A percentile compares a stretch with the other conserved stretches of the same genome.
These are phyloP conservation scores for Rissa tridactyla DNA, from an alignment of 2,113 vertebrate species.

Conservation along the genomic window DNA sequence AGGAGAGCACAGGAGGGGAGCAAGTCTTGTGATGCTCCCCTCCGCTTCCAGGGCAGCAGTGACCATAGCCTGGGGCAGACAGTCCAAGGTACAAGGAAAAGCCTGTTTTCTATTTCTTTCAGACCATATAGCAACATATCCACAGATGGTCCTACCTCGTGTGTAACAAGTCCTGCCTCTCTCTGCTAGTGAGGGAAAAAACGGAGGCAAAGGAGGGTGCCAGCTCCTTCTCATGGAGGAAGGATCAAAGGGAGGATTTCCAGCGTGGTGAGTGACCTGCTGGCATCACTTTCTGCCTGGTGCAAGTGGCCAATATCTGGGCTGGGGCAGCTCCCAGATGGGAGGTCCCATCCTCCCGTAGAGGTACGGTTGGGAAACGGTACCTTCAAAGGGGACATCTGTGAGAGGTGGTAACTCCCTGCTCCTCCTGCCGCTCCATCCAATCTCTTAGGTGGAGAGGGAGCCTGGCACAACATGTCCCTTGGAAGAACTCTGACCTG, in stretches of 20 bases:
- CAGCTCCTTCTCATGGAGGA: background rate
- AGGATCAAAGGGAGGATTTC: background rate
- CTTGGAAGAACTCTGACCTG: background rate
- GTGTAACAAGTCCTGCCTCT: background rate
- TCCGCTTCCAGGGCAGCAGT: background rate
- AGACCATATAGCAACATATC: background rate
- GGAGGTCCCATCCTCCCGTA: background rate
- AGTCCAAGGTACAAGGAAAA: background rate
- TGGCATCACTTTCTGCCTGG: background rate
- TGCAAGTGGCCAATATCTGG: background rate
- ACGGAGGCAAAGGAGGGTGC: background rate
- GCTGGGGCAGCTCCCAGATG: background rate
- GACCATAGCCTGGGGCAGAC: background rate
- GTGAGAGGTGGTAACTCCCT: background rate
- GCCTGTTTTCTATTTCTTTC: background rate
- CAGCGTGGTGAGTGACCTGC: rapidly evolving
- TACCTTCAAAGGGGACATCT: background rate
- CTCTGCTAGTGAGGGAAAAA: background rate
- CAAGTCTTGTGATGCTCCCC: background rate
- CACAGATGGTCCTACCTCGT: no score
- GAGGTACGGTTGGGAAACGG: background rate
- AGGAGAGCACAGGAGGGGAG: background rate
- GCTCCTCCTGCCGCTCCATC: background rate
- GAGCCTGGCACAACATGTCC: background rate
- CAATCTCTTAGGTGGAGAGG: background rate